Evolutionary conservation across 2,888 invertebrate species (phyloP).

Genomic region (Bellardia pandia): DNA sequence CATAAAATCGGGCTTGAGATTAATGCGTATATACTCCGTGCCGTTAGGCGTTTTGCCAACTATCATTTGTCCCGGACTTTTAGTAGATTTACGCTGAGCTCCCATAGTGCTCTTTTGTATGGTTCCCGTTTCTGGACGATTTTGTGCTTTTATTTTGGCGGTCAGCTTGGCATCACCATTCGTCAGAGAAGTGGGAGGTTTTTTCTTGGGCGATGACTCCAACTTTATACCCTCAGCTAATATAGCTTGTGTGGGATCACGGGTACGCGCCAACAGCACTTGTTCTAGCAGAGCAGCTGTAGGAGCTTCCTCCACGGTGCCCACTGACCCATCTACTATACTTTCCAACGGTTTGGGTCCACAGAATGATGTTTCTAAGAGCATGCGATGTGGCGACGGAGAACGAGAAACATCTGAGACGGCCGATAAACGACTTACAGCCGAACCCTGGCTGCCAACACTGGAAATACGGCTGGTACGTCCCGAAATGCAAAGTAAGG

Average conservation of each 20-base stretch:
- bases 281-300: constrained; percentile 86
- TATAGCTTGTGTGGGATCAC: constrained; percentile 87
- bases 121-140: constrained; percentile 64
- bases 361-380: constrained; percentile 95
- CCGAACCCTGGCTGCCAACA: constrained; percentile 91
- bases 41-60: constrained; percentile 83
- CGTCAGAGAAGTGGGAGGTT: constrained; percentile 76
- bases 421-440: constrained; percentile 86
- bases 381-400: constrained; percentile 95
- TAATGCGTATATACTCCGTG: constrained; percentile 87
- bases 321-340: constrained; percentile 85
- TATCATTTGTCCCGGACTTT: constrained; percentile 83
- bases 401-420: constrained; percentile 87
- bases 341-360: constrained; percentile 90
- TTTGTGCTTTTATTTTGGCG: constrained; percentile 69
- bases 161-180: constrained; percentile 78
- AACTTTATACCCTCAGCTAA: constrained; percentile 87
- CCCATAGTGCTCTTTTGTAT: constrained; percentile 75
- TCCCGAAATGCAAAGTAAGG: constrained; percentile 90
- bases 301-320: constrained; percentile 84
- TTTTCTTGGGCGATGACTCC: constrained; percentile 80
- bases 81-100: constrained; percentile 79
- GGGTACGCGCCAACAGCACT: constrained; percentile 86
- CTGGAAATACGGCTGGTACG: constrained; percentile 93
- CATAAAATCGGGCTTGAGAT: constrained; percentile 90